Evolutionary conservation across 2,797 vertebrate genomes (phyloP).

Genomic region (Coreius guichenoti): DNA sequence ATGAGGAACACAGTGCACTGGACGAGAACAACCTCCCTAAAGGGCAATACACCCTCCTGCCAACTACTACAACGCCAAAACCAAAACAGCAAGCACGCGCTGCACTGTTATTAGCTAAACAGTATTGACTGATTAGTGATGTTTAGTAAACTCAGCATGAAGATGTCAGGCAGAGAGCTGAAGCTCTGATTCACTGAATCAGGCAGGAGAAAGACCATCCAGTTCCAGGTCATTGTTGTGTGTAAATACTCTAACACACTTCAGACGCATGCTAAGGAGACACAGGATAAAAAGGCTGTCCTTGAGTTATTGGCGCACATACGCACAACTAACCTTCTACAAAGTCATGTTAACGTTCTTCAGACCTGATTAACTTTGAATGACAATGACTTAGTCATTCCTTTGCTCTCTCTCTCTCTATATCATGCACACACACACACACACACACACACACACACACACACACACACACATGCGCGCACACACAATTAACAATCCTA

Average conservation of each 20-base stretch:
- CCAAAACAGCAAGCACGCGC: constrained; percentile 66
- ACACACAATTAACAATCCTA: neutral
- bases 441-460: neutral
- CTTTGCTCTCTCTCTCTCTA: neutral
- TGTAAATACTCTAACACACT: constrained; percentile 81
- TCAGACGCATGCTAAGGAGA: constrained; percentile 60
- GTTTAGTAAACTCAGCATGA: constrained; percentile 81
- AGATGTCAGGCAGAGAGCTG: constrained; percentile 74
- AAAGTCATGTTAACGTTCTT: constrained; percentile 50
- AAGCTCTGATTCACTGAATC: constrained; percentile 70
- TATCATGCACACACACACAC: neutral
- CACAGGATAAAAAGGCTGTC: constrained; percentile 20
- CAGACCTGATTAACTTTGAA: constrained; percentile 23
- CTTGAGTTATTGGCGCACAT: constrained; percentile 59
- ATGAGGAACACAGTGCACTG: constrained; percentile 12
- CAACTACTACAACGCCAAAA: constrained; percentile 65
- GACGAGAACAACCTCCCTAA: constrained; percentile 54
- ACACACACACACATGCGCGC: neutral
- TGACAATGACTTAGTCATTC: constrained; percentile 37
- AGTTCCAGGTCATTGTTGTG: constrained; percentile 75
- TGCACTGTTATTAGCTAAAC: constrained; percentile 81
- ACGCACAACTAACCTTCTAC: constrained; percentile 47
- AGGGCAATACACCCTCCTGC: constrained; percentile 68
- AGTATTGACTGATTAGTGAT: constrained; percentile 75
- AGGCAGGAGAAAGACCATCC: constrained; percentile 62